A percentile compares a stretch with the other conserved stretches of the same genome.
phyloP scores from a whole-genome alignment of 2,888 invertebrate species.

The Mantis religiosa region DNA sequence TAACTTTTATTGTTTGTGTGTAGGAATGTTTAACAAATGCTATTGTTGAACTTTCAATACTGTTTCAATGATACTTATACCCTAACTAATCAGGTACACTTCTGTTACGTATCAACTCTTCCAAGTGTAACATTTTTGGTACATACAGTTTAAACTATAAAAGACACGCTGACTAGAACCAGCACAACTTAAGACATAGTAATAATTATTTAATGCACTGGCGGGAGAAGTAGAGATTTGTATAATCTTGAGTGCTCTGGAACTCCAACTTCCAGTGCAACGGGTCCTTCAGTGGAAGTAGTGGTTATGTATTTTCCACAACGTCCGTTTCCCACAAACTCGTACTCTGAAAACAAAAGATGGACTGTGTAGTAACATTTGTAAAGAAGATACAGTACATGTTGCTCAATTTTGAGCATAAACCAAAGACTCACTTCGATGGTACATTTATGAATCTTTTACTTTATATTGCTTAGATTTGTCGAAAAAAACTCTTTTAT shows the following conservation, averaged over 20 bases:
- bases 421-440: too few relatives aligned
- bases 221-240: neutral
- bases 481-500: too few relatives aligned
- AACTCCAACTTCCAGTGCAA: neutral
- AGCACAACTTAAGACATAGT: neutral
- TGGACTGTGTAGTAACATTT: too few relatives aligned
- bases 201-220: neutral
- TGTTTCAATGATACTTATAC: neutral
- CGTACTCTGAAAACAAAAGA: neutral
- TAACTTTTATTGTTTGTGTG: too few relatives aligned
- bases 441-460: too few relatives aligned
- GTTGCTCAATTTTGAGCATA: too few relatives aligned
- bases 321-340: neutral
- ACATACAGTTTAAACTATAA: neutral
- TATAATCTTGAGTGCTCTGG: neutral
- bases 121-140: neutral
- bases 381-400: too few relatives aligned
- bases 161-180: neutral
- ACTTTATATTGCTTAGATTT: too few relatives aligned
- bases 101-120: neutral
- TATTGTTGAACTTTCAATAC: too few relatives aligned
- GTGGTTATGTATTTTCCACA: neutral
- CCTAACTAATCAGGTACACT: neutral
- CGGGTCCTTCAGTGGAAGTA: neutral
- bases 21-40: too few relatives aligned